Percentiles rank a stretch among this genome's conserved stretches.
phyloP scores from a whole-genome alignment of 2,797 vertebrate species.

The Lacerta agilis region DNA sequence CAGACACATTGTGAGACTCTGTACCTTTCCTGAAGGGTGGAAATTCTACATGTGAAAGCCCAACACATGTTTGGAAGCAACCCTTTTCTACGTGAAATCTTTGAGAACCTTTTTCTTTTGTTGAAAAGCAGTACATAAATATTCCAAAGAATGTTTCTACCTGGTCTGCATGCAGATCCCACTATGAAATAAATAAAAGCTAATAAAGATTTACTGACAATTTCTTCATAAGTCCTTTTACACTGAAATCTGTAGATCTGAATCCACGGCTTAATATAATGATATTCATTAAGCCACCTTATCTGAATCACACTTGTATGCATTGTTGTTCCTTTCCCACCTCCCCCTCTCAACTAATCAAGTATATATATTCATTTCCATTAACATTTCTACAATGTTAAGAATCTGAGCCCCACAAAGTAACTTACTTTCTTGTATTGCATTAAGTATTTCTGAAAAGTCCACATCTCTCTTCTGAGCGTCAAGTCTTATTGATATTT shows the following conservation, averaged over 20 bases:
- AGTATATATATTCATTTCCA: slow-evolving; percentile 33
- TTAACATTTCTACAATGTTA: slow-evolving; percentile 25
- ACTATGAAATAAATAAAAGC: not conserved
- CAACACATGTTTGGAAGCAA: no score
- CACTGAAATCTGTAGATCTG: not conserved
- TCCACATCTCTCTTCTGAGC: slow-evolving; percentile 80
- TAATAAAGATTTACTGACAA: not conserved
- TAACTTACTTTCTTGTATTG: slow-evolving; percentile 85
- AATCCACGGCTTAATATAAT: not conserved
- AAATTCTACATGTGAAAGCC: no score
- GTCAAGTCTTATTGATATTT: slow-evolving; percentile 75
- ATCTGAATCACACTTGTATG: not conserved
- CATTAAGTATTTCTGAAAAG: slow-evolving; percentile 85
- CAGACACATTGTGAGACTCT: no score
- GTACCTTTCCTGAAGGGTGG: no score
- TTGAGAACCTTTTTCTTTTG: not conserved
- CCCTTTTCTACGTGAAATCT: no score
- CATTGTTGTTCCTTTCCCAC: not conserved
- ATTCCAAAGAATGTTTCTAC: not conserved
- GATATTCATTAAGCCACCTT: not conserved
- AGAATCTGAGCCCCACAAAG: slow-evolving; percentile 61
- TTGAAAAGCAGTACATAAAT: not conserved
- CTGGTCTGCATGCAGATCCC: not conserved
- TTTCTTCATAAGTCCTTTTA: not conserved
- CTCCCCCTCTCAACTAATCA: slow-evolving; percentile 9